A percentile compares a stretch with the other conserved stretches of the same genome.
These are phyloP conservation scores for Ranitomeya variabilis DNA, from an alignment of 2,113 vertebrate genomes.

Conservation along the genomic window DNA sequence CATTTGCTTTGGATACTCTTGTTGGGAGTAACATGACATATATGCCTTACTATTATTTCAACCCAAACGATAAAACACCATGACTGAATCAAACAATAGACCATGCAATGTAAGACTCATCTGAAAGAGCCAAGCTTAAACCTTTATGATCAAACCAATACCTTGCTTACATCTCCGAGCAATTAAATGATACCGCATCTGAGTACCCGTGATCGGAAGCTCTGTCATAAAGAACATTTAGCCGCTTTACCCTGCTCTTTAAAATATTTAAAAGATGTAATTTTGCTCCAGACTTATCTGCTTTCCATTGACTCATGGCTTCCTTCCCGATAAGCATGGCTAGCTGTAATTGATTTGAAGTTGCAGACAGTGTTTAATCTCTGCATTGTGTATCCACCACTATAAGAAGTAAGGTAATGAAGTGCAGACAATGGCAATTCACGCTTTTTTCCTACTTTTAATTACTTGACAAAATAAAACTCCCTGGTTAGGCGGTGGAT, in stretches of 20 bases:
- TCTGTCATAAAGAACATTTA: not conserved
- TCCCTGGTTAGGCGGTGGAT: constrained; percentile 9
- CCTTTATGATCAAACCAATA: not conserved
- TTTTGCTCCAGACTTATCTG: not conserved
- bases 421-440: constrained; percentile 35
- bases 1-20: too few relatives aligned
- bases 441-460: constrained; percentile 13
- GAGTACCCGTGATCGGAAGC: not conserved
- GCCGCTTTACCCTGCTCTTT: not conserved
- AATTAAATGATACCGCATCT: not conserved
- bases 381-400: constrained; percentile 21
- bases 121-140: too few relatives aligned
- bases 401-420: constrained; percentile 19
- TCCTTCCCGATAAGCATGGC: not conserved
- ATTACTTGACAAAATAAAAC: constrained; percentile 28
- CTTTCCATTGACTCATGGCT: not conserved
- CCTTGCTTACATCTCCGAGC: not conserved
- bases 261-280: not conserved
- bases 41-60: too few relatives aligned
- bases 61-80: too few relatives aligned
- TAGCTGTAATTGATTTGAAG: constrained; percentile 10
- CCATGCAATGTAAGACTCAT: too few relatives aligned
- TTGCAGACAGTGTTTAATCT: constrained; percentile 23
- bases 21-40: too few relatives aligned
- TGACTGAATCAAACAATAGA: too few relatives aligned